Base-by-base conservation (phyloP, 2,113 vertebrate species). In the Etheostoma spectabile region DNA sequence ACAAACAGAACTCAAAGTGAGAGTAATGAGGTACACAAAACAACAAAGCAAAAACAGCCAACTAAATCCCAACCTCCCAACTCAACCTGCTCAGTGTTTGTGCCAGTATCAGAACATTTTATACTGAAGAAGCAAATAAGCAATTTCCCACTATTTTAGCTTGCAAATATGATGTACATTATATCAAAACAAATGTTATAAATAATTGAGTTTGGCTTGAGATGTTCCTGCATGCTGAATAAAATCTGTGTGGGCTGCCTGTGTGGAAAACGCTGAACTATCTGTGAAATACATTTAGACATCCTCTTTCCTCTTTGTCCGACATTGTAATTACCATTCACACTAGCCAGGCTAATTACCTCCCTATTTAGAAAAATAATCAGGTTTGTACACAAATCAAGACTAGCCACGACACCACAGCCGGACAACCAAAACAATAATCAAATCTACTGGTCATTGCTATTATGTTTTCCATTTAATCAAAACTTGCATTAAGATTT, bases 301-400 rank as follows among this genome's bases (percentile, higher is more conserved):
- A 81, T 86, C 82, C 77, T 84, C 68, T 86, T 73, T 77, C 61
- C 77, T 89, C 35, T 87, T 82, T 81, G 72, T 85, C 79, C 84
- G 83, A 89, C 80, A 85, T 80, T 80, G 45, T 86, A 86, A 93
- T 91, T 88, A 87, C 66, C 70, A 82, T 90, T 90, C 85, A 87
- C 86, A 82, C 66, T 79, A 89, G 77, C 86, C 85, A 57, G 60
- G 75, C 86, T 92, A 91, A 93, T 91, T 91, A 91, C 59, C 38
- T 79, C 49, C 16, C 66, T 8, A 51, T 86, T 88, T 63, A 82
- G 68, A 89, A 82, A 88, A 89, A 91, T 90, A 90, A 93, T 86
- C 84, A 90, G 87, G 89, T 88, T 87, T 89, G 63, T 79, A 85
- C 84, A 86, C 86, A 87, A 90, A 89, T 91, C 86, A 91, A 76